phyloP scores from a whole-genome alignment of 2,113 vertebrate genomes.

The Hypanus sabinus region DNA sequence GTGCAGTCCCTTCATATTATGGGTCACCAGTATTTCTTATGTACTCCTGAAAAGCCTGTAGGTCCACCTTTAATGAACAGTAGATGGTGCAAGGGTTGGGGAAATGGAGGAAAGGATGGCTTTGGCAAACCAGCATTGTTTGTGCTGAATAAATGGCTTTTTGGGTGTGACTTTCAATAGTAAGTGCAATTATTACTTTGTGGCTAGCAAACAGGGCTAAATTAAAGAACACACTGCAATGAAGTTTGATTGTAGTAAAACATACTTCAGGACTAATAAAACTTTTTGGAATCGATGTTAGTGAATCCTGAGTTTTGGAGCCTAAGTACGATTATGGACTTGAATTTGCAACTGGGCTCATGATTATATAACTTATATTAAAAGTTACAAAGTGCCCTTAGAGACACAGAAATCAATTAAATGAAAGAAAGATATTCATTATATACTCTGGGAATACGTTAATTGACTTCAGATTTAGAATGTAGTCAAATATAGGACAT shows the following conservation, averaged over 20 bases:
- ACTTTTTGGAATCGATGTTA: background rate
- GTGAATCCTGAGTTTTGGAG: background rate
- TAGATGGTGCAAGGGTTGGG: background rate
- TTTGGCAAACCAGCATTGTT: background rate
- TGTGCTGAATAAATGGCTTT: background rate
- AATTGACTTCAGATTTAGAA: slow-evolving; percentile 30
- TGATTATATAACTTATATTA: background rate
- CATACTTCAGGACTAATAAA: background rate
- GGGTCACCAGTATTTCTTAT: no score
- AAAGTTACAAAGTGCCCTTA: background rate
- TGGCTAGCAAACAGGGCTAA: background rate
- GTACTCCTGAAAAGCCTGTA: background rate
- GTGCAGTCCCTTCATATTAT: no score
- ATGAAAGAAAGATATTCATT: background rate
- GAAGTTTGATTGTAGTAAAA: background rate
- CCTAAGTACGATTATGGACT: background rate
- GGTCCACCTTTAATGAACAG: background rate
- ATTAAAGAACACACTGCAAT: background rate
- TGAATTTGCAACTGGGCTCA: background rate
- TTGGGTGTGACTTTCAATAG: background rate
- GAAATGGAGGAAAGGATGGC: background rate
- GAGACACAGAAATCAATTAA: slow-evolving; percentile 24
- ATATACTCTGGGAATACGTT: background rate
- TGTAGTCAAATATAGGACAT: slow-evolving; percentile 30
- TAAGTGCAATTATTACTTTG: background rate